Conservation (phyloP, 2,113 vertebrate genomes). For the Macheiramphus alcinus region DNA sequence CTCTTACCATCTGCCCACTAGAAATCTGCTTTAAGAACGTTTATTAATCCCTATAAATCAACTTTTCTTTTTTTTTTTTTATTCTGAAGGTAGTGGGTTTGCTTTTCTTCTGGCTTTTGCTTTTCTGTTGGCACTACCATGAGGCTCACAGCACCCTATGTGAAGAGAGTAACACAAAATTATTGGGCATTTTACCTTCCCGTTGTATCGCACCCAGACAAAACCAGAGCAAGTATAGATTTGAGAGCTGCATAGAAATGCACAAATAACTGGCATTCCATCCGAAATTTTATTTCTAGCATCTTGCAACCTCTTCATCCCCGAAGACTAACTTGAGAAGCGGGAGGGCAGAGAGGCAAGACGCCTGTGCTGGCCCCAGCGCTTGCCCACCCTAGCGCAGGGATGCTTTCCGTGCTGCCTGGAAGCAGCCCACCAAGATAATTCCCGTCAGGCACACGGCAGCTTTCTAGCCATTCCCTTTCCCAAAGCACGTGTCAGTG, state of each 20-base stretch:
- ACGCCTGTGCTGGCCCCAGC: not conserved
- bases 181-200: not conserved
- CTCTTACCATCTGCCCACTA: slow-evolving; percentile 47
- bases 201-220: not conserved
- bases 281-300: not conserved
- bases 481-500: not conserved
- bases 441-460: not conserved
- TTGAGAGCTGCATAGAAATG: not conserved
- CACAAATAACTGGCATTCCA: not conserved
- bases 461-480: not conserved
- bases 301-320: not conserved
- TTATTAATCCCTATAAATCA: not conserved
- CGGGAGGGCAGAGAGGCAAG: not conserved
- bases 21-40: slow-evolving; percentile 20
- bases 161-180: not conserved
- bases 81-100: not conserved
- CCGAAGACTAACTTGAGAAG: not conserved
- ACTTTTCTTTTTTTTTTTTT: not conserved
- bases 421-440: not conserved
- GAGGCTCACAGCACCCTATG: not conserved
- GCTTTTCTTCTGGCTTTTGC: not conserved
- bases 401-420: fast-evolving
- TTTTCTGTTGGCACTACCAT: not conserved
- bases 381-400: not conserved
- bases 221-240: not conserved